Percentiles rank a stretch among this genome's conserved stretches.
Conservation (phyloP, 2,888 invertebrate genomes). For the Platerodrilus igneus region DNA sequence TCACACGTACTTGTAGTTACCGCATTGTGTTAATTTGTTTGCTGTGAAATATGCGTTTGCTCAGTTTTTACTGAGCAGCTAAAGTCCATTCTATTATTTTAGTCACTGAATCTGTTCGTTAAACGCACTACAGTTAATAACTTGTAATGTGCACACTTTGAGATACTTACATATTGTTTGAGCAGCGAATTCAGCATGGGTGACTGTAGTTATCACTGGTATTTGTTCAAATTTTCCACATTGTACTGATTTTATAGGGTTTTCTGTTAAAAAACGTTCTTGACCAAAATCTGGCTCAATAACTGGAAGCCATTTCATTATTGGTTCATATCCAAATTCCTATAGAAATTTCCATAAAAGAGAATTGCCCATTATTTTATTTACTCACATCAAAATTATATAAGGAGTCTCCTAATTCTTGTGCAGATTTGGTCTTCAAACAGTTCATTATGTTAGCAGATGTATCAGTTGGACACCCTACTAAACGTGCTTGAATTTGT, state of each 20-base stretch:
- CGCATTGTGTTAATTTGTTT: too few relatives aligned
- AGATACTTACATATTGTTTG: conserved; percentile 51
- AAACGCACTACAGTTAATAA: too few relatives aligned
- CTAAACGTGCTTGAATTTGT: conserved; percentile 56
- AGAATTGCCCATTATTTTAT: not conserved
- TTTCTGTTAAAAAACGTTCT: conserved; percentile 57
- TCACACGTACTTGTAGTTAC: too few relatives aligned
- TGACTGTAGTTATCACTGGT: conserved; percentile 61
- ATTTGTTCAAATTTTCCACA: conserved; percentile 56
- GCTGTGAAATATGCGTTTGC: too few relatives aligned
- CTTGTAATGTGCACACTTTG: too few relatives aligned
- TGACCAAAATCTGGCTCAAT: conserved; percentile 62
- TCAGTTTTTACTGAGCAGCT: too few relatives aligned
- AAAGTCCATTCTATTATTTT: too few relatives aligned
- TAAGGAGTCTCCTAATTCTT: conserved; percentile 51
- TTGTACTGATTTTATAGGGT: conserved; percentile 55
- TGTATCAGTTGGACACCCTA: conserved; percentile 56
- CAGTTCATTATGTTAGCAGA: conserved; percentile 57
- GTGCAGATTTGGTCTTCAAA: conserved; percentile 52
- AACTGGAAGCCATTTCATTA: conserved; percentile 56
- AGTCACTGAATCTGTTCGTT: too few relatives aligned
- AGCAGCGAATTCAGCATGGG: too few relatives aligned
- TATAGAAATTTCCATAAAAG: conserved; percentile 30
- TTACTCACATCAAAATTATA: conserved; percentile 47
- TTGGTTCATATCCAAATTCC: conserved; percentile 53